A percentile compares a stretch with the other conserved stretches of the same genome.
These are phyloP conservation scores for Sebastes aleutianus DNA, from an alignment of 2,797 vertebrate species.

Conservation along the genomic window DNA sequence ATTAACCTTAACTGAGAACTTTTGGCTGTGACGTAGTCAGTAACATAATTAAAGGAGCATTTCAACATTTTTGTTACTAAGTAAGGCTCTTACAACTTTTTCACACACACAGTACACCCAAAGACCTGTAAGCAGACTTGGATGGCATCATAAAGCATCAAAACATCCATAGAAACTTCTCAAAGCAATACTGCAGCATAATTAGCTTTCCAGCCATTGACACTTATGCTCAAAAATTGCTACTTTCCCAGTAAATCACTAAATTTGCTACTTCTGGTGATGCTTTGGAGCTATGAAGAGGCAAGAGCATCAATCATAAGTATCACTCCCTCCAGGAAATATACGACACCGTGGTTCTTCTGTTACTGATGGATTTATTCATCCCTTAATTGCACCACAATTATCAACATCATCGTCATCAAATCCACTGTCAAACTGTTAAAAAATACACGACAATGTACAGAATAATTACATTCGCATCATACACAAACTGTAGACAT, in stretches of 20 bases:
- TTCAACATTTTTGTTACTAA: too few species aligned
- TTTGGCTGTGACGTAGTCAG: too few species aligned
- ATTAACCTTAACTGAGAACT: too few species aligned
- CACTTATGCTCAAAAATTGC: background rate
- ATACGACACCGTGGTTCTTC: background rate
- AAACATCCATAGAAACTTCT: background rate
- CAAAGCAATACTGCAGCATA: background rate
- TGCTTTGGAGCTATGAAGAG: background rate
- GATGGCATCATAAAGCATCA: background rate
- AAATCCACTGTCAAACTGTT: background rate
- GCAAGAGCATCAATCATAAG: background rate
- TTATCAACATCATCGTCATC: background rate
- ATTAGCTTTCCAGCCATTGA: background rate
- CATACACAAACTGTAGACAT: background rate
- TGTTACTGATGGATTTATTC: background rate
- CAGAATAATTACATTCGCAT: background rate
- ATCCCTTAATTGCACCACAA: background rate
- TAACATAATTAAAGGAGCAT: too few species aligned
- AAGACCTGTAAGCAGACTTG: background rate
- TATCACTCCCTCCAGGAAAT: background rate
- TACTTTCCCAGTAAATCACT: background rate
- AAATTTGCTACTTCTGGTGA: background rate
- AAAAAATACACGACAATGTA: background rate
- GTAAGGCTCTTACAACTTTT: too few species aligned
- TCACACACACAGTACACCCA: background rate